Evolutionary conservation across 2,888 invertebrate species (phyloP).

Genomic region (Perithous albicinctus): DNA sequence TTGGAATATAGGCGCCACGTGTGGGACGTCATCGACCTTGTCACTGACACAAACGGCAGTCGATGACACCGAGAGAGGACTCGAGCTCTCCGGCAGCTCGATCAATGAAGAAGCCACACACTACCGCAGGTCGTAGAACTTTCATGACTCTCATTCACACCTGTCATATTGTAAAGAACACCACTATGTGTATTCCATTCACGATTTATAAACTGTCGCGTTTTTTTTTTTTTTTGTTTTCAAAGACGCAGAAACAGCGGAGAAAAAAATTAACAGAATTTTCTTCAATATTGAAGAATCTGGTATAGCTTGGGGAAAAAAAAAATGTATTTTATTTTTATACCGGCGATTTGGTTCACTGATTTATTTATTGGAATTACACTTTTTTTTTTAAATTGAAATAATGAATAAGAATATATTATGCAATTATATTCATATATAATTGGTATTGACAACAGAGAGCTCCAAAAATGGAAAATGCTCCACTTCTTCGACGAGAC

Average conservation of each 20-base stretch:
- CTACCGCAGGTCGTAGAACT: constrained; percentile 29
- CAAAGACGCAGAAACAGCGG: not conserved
- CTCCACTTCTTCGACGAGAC: too few species aligned
- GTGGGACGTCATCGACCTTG: constrained; percentile 50
- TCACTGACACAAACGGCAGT: constrained; percentile 42
- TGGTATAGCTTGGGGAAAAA: too few species aligned
- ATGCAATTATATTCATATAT: too few species aligned
- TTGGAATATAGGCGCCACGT: constrained; percentile 9
- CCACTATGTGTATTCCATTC: constrained; percentile 13
- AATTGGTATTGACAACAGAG: too few species aligned
- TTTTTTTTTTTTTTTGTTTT: too few species aligned
- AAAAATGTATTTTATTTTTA: too few species aligned
- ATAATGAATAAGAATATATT: too few species aligned
- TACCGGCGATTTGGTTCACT: too few species aligned
- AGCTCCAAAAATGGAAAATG: too few species aligned
- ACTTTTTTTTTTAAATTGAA: too few species aligned
- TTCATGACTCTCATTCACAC: constrained; percentile 33
- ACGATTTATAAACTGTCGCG: constrained; percentile 2
- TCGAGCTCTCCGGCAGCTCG: constrained; percentile 5
- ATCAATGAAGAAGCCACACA: constrained; percentile 43
- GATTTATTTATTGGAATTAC: too few species aligned
- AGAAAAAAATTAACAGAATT: not conserved
- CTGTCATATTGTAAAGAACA: constrained; percentile 19
- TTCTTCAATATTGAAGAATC: too few species aligned
- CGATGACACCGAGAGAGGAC: constrained; percentile 46